A percentile compares a stretch with the other conserved stretches of the same genome.
These are phyloP conservation scores for Avahi laniger DNA, from an alignment of 2,797 vertebrate genomes.

Conservation along the genomic window DNA sequence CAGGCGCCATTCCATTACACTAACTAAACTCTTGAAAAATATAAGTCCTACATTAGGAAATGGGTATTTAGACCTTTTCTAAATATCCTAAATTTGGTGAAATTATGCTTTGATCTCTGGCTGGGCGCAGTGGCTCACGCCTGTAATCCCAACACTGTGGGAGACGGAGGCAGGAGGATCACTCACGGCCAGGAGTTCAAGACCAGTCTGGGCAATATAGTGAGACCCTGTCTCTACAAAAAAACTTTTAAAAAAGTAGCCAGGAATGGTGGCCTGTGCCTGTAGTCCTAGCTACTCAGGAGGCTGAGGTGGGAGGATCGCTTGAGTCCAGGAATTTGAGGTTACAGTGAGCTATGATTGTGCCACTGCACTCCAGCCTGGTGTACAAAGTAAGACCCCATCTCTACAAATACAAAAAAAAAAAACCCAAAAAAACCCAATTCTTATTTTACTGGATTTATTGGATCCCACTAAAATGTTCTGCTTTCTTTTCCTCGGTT, in stretches of 20 bases:
- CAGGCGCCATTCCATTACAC: not conserved
- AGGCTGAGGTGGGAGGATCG: not conserved
- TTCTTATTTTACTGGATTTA: not conserved
- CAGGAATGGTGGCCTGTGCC: not conserved
- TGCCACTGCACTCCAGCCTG: too few relatives aligned
- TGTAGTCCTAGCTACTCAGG: not conserved
- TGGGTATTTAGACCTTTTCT: constrained; percentile 16
- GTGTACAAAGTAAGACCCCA: not conserved
- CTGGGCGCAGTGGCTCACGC: not conserved
- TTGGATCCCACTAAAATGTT: not conserved
- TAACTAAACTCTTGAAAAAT: constrained; percentile 13
- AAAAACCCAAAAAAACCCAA: not conserved
- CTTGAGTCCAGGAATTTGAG: not conserved
- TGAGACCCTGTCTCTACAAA: not conserved
- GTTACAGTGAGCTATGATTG: not conserved
- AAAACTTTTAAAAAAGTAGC: not conserved
- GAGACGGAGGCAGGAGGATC: not conserved
- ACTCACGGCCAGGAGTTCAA: not conserved
- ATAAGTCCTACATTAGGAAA: not conserved
- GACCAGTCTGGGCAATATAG: not conserved
- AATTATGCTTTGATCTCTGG: not conserved
- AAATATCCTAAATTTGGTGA: not conserved
- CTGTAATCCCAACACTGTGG: not conserved
- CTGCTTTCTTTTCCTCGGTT: not conserved
- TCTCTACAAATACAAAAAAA: not conserved